Evolutionary conservation across 2,888 invertebrate species (phyloP).

Genomic region (Punctoribates punctum): DNA sequence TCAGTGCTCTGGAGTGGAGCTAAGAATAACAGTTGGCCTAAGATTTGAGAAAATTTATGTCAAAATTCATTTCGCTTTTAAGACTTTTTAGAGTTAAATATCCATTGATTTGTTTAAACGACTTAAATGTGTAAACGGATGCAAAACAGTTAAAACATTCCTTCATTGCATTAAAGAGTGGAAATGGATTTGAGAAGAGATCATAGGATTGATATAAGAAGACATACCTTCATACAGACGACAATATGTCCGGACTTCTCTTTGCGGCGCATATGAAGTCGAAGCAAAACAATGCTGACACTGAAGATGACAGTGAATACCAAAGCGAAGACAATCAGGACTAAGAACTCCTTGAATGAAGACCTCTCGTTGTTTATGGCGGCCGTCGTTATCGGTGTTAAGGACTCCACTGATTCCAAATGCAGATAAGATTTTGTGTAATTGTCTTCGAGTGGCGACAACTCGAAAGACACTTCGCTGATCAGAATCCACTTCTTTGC

Average conservation of each 20-base stretch:
- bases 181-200: too few species aligned
- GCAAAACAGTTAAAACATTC: too few species aligned
- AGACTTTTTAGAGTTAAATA: too few species aligned
- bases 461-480: constrained; percentile 82
- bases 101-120: too few species aligned
- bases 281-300: constrained; percentile 14
- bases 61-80: background rate
- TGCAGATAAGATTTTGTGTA: constrained; percentile 62
- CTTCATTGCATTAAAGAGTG: too few species aligned
- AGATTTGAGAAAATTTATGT: background rate
- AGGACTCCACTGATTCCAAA: constrained; percentile 16
- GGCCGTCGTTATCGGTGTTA: constrained; percentile 18
- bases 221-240: constrained; percentile 42
- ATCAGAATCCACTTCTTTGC: constrained; percentile 82
- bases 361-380: constrained; percentile 9
- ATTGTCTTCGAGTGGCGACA: constrained; percentile 64
- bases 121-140: background rate
- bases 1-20: background rate
- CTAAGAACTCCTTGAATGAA: constrained; percentile 19
- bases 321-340: constrained; percentile 33
- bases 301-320: constrained; percentile 33
- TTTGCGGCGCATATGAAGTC: constrained; percentile 34
- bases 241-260: constrained; percentile 42
- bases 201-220: background rate
- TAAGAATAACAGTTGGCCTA: constrained; percentile 1